Base-by-base conservation (phyloP, 2,888 invertebrate species). In the Aphelenchoides bicaudatus region DNA sequence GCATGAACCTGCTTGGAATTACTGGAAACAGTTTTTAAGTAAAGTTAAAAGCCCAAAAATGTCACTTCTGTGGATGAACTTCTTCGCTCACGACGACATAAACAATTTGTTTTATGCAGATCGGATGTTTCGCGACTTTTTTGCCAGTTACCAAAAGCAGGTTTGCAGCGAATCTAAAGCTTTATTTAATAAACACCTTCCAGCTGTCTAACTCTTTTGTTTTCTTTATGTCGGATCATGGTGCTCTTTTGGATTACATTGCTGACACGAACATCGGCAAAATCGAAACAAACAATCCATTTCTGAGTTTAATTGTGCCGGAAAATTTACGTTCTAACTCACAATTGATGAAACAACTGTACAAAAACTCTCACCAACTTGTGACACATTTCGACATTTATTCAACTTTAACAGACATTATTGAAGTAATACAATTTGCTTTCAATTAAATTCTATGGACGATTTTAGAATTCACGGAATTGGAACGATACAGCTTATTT, bases 191-290 rank as follows among this genome's bases (percentile, higher is more conserved):
- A n/a, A n/a, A n/a, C n/a, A n/a, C n/a, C n/a, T n/a, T n/a, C n/a
- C 47, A 59, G 29, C 19, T 39, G 37, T 34, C 46, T 16, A 43
- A 50, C 3, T 38, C 39, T 13, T 30, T 65, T 54, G 31, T 71
- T 0, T 59, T 70, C 39, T 38, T 71, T 16, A 63, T 68, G 50
- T 68, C 64, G 2, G 71, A 71, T 47, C 71, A 71, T 48, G 71
- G 71, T 2, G 46, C 68, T 3, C 52, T 70, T 19, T 67, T 67
- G 31, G 70, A 68, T 21, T 29, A 38, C 4, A 61, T 63, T 8
- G 51, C 61, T 2, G 28, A 62, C 1, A 70, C 70, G 10, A 47
- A 47, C n/a, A 31, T 67, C 21, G 70, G 70, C 10, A 58, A 49
- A 2, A 48, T 60, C 6, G 70, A 70, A 48, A 62, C 61, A 13